Percentiles rank a stretch among this genome's conserved stretches.
Evolutionary conservation across 2,888 invertebrate species (phyloP).

Genomic region (Megalurothrips usitatus): DNA sequence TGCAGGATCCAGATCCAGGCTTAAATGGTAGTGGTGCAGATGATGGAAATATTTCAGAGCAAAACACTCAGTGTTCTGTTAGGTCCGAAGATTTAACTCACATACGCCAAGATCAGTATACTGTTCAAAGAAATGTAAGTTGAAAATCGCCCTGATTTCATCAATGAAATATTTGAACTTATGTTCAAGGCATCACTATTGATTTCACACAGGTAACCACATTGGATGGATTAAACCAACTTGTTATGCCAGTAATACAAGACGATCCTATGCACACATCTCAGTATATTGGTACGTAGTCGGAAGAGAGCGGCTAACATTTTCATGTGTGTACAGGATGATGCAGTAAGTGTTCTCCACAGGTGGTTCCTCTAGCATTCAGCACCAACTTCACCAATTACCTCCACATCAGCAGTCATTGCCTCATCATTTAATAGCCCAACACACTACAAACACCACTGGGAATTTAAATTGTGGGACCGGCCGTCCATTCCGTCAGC

Average conservation of each 20-base stretch:
- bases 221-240: conserved; percentile 33
- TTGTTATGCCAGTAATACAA: conserved; percentile 31
- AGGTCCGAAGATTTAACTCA: not conserved
- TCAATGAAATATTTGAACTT: not conserved
- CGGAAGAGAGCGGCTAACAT: not conserved
- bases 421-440: not conserved
- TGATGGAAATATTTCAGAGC: not conserved
- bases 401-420: conserved; percentile 8
- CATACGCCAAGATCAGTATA: not conserved
- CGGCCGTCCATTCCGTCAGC: conserved; percentile 32
- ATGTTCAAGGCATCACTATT: not conserved
- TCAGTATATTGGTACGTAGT: not conserved
- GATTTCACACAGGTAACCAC: not conserved
- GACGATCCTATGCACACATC: conserved; percentile 33
- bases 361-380: conserved; percentile 15
- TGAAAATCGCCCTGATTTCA: not conserved
- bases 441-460: not conserved
- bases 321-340: not conserved
- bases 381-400: not conserved
- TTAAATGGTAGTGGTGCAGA: not conserved
- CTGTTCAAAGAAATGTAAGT: not conserved
- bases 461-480: conserved; percentile 25
- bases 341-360: not conserved
- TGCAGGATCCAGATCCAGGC: not conserved
- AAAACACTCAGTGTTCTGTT: not conserved